Evolutionary conservation across 2,888 invertebrate species (phyloP).

Genomic region (Tetragnatha montana): DNA sequence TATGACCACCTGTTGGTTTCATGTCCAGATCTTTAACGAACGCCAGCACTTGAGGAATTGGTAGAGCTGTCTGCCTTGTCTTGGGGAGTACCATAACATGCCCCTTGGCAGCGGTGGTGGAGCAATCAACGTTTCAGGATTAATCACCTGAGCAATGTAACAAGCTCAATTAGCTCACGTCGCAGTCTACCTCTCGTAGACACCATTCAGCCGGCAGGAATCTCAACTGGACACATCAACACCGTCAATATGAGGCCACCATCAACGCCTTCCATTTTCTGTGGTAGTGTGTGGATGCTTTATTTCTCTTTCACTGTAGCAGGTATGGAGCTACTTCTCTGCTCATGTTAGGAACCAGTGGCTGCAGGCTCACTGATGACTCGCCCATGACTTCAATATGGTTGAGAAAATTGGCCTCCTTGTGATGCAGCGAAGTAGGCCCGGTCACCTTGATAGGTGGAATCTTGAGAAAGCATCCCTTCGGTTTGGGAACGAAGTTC

Average conservation of each 20-base stretch:
- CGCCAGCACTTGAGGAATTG: conserved; percentile 48
- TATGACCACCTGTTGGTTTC: conserved; percentile 56
- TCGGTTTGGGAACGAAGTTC: conserved; percentile 96
- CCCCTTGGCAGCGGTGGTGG: conserved; percentile 25
- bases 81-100: conserved; percentile 14
- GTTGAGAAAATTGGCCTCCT: conserved; percentile 77
- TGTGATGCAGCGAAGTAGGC: conserved; percentile 75
- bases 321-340: conserved; percentile 61
- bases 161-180: conserved; percentile 15
- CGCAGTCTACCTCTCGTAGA: conserved; percentile 21
- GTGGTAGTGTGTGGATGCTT: conserved; percentile 67
- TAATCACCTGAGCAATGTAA: conserved; percentile 34
- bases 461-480: conserved; percentile 94
- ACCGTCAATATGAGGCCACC: conserved; percentile 64
- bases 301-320: conserved; percentile 62
- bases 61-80: conserved; percentile 1
- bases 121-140: conserved; percentile 36
- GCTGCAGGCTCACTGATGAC: conserved; percentile 66
- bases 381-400: conserved; percentile 74
- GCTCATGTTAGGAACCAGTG: conserved; percentile 65
- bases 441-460: conserved; percentile 85
- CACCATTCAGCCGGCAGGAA: conserved; percentile 64
- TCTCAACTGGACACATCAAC: conserved; percentile 69
- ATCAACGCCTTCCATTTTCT: conserved; percentile 66
- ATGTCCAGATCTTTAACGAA: conserved; percentile 55